These are phyloP conservation scores for Malurus melanocephalus DNA, from an alignment of 2,113 vertebrate species.

Conservation along the genomic window DNA sequence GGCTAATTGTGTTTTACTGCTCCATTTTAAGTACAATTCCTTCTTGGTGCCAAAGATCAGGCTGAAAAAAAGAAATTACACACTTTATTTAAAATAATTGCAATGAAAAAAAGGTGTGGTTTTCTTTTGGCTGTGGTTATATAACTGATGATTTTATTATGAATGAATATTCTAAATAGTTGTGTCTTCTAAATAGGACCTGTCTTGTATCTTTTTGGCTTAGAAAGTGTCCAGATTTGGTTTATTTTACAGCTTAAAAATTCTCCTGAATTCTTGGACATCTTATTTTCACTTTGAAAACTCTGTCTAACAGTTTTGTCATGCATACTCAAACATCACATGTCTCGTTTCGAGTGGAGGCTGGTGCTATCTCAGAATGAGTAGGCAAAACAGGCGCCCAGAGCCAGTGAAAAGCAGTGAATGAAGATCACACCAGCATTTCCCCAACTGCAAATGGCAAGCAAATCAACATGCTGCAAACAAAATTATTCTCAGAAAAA, in stretches of 20 bases:
- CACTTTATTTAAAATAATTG: constrained; percentile 24
- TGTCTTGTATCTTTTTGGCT: background rate
- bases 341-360: background rate
- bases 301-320: background rate
- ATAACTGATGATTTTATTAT: background rate
- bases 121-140: background rate
- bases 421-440: background rate
- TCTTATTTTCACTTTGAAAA: background rate
- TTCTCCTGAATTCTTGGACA: background rate
- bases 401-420: background rate
- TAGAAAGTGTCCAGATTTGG: background rate
- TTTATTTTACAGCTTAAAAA: constrained; percentile 25
- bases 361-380: background rate
- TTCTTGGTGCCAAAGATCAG: constrained; percentile 16
- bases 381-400: background rate
- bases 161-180: background rate
- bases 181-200: background rate
- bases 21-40: background rate
- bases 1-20: constrained; percentile 10
- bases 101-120: background rate
- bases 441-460: background rate
- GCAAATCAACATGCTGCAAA: background rate
- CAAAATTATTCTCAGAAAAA: background rate
- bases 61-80: constrained; percentile 8
- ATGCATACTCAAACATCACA: background rate